Conservation (phyloP, 2,797 vertebrate genomes). For the Euphonia xanthogaster region DNA sequence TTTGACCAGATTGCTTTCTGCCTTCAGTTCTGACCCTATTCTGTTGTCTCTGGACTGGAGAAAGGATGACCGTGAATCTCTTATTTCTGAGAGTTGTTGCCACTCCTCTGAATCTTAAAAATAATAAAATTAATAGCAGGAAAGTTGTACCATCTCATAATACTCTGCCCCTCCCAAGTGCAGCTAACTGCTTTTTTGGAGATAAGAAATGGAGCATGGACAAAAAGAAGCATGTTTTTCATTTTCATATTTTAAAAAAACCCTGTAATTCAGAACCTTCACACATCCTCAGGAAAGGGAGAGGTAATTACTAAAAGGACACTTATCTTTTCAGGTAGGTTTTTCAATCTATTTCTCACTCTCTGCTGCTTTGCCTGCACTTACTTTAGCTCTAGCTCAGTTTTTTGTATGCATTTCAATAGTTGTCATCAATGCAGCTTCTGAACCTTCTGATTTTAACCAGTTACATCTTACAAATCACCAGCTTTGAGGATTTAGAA, state of each 20-base stretch:
- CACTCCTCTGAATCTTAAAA: not conserved
- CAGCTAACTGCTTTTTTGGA: not conserved
- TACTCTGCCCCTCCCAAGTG: not conserved
- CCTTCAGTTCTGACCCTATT: not conserved
- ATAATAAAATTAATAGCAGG: not conserved
- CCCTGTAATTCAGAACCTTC: not conserved
- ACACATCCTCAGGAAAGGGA: not conserved
- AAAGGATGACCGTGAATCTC: not conserved
- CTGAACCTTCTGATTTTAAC: not conserved
- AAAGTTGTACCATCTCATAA: not conserved
- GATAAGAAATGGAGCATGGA: not conserved
- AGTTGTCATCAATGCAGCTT: not conserved
- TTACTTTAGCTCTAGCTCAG: not conserved
- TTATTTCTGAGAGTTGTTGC: not conserved
- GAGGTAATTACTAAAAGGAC: not conserved
- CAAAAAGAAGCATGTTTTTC: not conserved
- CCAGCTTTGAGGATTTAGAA: not conserved
- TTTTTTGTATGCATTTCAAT: not conserved
- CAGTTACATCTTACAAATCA: not conserved
- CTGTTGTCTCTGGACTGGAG: not conserved
- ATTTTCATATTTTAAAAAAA: not conserved
- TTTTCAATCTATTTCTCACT: slow-evolving; percentile 19
- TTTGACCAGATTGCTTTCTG: not conserved
- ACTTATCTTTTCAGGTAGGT: slow-evolving; percentile 27
- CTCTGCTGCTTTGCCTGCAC: not conserved